Base-by-base conservation (phyloP, 2,888 invertebrate species). In the Ornithoptera priamus region DNA sequence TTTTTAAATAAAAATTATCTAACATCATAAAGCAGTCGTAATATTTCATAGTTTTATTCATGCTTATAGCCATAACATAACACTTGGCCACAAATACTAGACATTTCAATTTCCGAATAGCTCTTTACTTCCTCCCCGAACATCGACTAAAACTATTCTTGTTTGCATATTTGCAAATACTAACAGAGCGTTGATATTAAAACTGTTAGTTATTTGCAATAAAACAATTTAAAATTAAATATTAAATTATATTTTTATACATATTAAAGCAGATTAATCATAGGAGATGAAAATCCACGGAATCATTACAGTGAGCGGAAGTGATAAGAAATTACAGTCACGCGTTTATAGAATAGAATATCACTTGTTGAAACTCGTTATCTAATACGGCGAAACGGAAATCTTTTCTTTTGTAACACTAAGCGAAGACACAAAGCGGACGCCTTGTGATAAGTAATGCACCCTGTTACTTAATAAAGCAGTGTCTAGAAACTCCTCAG, bases 101-200 rank as follows among this genome's bases (percentile, higher is more conserved):
- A 85, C 86, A 86, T 87, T 89, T 90, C 90, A 90, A 91, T 92
- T 92, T 90, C 91, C 90, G 90, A 85, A 79, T 79, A 81, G 80
- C 83, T 80, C 82, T 80, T 76, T 80, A 79, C 83, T 82, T 88
- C 86, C 88, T 85, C 81, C 79, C 79, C 83, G 86, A 88, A 89
- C 50, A 90, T 89, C 88, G 82, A 88, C 85, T 87, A 89, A 87
- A 22, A 57, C 7, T 20, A 57, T 57, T 20, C 6, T 57, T 57
- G 57, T 57, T 57, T 57, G n/a, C 20, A 3, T 57, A 20, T 12
- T 8, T 1, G 5, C 20, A 57, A 20, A 20, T 20, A 8, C 20
- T 3, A 20, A 6, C n/a, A n/a, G 8, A n/a, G 20, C 6, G 57
- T 57, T 20, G 20, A 7, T 57, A 20, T 57, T 57, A n/a, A 20